Evolutionary conservation across 2,113 vertebrate genomes (phyloP).

Genomic region (Hiodon tergisus): DNA sequence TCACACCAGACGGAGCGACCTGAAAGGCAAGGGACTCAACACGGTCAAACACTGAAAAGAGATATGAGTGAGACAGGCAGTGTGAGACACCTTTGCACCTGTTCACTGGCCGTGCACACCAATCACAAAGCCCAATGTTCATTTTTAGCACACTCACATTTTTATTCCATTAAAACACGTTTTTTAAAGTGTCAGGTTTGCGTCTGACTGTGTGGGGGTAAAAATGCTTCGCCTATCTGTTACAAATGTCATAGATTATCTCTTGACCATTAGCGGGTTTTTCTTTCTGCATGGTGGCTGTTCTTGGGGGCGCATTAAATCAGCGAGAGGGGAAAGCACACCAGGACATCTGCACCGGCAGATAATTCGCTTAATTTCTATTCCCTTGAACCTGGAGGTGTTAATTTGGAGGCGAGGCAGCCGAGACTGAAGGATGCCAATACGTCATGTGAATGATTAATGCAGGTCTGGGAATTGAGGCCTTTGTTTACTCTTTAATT

Average conservation of each 20-base stretch:
- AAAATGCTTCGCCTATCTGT: conserved; percentile 48
- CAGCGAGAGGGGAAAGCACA: conserved; percentile 68
- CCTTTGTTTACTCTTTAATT: conserved; percentile 89
- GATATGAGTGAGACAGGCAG: too few relatives aligned
- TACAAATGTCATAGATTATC: conserved; percentile 74
- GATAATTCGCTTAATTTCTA: conserved; percentile 94
- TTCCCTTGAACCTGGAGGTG: conserved; percentile 93
- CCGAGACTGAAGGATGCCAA: conserved; percentile 89
- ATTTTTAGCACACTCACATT: too few relatives aligned
- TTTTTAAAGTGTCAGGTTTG: too few relatives aligned
- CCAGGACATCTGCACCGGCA: conserved; percentile 89
- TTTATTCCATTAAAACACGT: background rate
- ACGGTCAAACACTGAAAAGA: too few relatives aligned
- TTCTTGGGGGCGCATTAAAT: conserved; percentile 82
- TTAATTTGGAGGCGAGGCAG: conserved; percentile 90
- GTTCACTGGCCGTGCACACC: too few relatives aligned
- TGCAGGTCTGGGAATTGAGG: conserved; percentile 82
- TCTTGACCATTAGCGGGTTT: conserved; percentile 85
- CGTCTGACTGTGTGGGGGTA: too few relatives aligned
- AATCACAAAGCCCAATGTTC: too few relatives aligned
- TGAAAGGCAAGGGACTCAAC: too few relatives aligned
- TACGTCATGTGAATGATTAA: conserved; percentile 95
- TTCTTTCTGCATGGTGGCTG: conserved; percentile 75
- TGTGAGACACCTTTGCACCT: too few relatives aligned
- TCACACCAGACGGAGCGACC: too few relatives aligned